Evolutionary conservation across 1,140 invertebrate species (phyloP).

Genomic region (Hypsibius dujardini): DNA sequence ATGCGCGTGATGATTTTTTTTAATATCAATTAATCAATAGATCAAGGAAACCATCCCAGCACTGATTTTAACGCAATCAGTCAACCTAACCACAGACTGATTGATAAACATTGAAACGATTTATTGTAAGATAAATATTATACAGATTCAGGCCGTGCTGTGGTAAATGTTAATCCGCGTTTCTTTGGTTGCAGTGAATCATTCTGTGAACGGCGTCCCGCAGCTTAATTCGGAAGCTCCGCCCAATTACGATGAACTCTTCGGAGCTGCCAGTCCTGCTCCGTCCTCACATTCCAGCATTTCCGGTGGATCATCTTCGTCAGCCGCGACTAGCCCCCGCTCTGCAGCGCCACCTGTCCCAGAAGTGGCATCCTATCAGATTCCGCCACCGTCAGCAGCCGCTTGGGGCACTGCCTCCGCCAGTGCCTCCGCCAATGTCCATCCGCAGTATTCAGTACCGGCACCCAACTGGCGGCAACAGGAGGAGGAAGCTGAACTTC

Average conservation of each 20-base stretch:
- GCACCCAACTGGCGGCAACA: not conserved
- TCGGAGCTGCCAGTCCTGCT: not conserved
- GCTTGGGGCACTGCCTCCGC: not conserved
- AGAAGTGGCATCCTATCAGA: not conserved
- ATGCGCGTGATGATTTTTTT: no score
- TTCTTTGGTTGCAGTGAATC: no score
- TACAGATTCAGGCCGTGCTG: no score
- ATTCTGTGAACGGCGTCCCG: not conserved
- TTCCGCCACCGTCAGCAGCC: not conserved
- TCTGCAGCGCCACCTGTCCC: not conserved
- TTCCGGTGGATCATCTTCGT: not conserved
- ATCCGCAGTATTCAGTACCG: not conserved
- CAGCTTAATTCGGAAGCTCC: slow-evolving; percentile 10
- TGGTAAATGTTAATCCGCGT: no score
- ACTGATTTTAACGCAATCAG: no score
- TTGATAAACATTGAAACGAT: no score
- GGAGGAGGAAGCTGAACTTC: slow-evolving; percentile 10
- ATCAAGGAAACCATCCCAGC: no score
- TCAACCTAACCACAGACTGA: no score
- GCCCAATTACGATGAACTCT: not conserved
- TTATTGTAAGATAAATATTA: no score
- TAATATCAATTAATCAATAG: no score
- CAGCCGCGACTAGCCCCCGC: not conserved
- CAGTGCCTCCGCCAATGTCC: not conserved
- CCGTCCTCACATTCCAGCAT: not conserved